These are phyloP conservation scores for Anhinga anhinga DNA, from an alignment of 2,113 vertebrate species.

Conservation along the genomic window DNA sequence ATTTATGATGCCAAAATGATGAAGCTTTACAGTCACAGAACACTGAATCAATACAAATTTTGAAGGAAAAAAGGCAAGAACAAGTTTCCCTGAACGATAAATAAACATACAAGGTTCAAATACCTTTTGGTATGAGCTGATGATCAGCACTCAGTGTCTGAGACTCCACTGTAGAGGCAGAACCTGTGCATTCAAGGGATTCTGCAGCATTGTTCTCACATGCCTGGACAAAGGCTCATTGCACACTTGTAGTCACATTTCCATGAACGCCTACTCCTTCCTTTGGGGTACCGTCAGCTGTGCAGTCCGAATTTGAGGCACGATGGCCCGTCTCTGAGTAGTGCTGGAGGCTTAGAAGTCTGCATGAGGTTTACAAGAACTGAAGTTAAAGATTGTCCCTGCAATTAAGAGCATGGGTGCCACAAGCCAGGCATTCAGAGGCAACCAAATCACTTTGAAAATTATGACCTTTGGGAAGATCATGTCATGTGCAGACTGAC, in stretches of 20 bases:
- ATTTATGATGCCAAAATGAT: conserved; percentile 25
- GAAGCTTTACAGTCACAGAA: background rate
- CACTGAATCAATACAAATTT: background rate
- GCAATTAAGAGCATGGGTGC: background rate
- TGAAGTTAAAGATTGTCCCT: background rate
- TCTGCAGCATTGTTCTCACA: background rate
- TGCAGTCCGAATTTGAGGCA: background rate
- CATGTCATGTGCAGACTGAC: rapidly evolving
- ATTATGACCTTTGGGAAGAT: background rate
- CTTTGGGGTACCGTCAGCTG: background rate
- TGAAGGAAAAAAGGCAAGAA: conserved; percentile 1
- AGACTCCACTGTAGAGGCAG: background rate
- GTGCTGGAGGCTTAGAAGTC: background rate
- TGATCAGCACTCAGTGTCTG: background rate
- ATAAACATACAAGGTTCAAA: background rate
- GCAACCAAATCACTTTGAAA: background rate
- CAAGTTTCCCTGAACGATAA: background rate
- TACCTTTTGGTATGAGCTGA: background rate
- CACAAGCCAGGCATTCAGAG: background rate
- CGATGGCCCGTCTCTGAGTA: background rate
- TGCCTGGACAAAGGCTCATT: background rate
- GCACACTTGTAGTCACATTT: background rate
- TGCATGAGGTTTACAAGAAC: background rate
- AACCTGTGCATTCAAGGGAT: background rate
- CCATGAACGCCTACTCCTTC: background rate